Evolutionary conservation across 2,888 invertebrate species (phyloP), one percentile per base, ranked within the genome.

Genomic region (Notodonta dromedarius): DNA sequence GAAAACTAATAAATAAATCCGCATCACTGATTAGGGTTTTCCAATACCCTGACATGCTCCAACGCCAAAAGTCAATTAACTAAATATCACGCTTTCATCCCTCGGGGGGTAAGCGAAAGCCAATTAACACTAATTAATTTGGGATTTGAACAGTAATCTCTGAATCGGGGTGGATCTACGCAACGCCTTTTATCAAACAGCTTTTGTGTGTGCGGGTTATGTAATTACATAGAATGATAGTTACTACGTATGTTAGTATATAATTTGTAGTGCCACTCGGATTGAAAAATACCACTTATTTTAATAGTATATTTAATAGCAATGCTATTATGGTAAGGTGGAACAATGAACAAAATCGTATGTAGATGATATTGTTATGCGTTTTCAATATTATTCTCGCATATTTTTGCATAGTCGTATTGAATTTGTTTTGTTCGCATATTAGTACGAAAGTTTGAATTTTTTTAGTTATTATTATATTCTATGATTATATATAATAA

Each of bases 81-180:
- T 56, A 56, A 67, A 65, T 65, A 74, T 73, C 70, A 70, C 58
- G 58, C 59, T 65, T 65, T 70, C 68, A 70, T 70, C 70, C 67
- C 55, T 57, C 65, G 59, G 65, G 60, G 68, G 71, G 69, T 71
- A 73, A 66, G 68, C 67, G 64, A 69, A 71, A 66, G 63, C 68
- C 75, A 75, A 75, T 75, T 71, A 71, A 63, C 66, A 66, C 60
- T 69, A 75, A 75, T 75, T 75, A 73, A 69, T 71, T 75, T 71
- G 67, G 69, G 67, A 70, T 75, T 65, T 66, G 68, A 73, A 69
- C 60, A 70, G 67, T 73, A 71, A 74, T 71, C 73, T 65, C 54
- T 24, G 57, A 64, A 71, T 69, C 70, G 60, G 60, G 44, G 63
- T 69, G 55, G 71, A 74, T 71, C 61, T 69, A 53, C 57, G 52